Evolutionary conservation across 2,888 invertebrate species (phyloP), one percentile per base, ranked within the genome.

Genomic region (Globia sparganii): DNA sequence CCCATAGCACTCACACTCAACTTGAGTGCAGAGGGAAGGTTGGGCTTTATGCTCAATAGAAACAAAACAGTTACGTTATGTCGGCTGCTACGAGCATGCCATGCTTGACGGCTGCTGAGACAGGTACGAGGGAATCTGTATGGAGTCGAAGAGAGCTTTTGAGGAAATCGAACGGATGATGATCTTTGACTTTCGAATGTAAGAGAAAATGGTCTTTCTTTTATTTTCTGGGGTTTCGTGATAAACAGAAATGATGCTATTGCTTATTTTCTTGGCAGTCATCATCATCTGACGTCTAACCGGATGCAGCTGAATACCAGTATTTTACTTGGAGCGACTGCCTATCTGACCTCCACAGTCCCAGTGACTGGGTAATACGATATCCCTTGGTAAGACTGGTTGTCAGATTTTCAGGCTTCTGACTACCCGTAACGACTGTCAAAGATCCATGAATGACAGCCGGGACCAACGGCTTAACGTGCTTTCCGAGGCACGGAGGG

Each of bases 11-110:
- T 70, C 78, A 64, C 49, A 72, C 76, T 58, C 43, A 76, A 71
- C 66, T 84, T 78, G 68, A 86, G 78, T 77, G 70, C 75, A 72
- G 80, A 72, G 81, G 86, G 86, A 88, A 84, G 85, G 83, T 80
- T 79, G 68, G 75, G 74, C 73, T 77, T 76, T 71, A 78, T 66
- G 83, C 76, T 76, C 77, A 73, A 84, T 86, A 84, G 78, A 84
- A 72, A 81, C 77, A 74, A 83, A 81, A 78, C 74, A 74, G 83
- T 78, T 64, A 78, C 25, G 64, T 66, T 67, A 72, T 75, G 62
- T 58, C 69, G 43, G 58, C 66, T 71, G 75, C 68, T 80, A 62
- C 65, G 61, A 69, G 49, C 65, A 40, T 37, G 61, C 65, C 49
- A 25, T 4, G 31, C 34, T 37, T 40, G 65, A 72, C 62, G 67